A percentile compares a stretch with the other conserved stretches of the same genome.
These are phyloP conservation scores for Capitella teleta DNA, from an alignment of 1,140 invertebrate genomes.

Conservation along the genomic window DNA sequence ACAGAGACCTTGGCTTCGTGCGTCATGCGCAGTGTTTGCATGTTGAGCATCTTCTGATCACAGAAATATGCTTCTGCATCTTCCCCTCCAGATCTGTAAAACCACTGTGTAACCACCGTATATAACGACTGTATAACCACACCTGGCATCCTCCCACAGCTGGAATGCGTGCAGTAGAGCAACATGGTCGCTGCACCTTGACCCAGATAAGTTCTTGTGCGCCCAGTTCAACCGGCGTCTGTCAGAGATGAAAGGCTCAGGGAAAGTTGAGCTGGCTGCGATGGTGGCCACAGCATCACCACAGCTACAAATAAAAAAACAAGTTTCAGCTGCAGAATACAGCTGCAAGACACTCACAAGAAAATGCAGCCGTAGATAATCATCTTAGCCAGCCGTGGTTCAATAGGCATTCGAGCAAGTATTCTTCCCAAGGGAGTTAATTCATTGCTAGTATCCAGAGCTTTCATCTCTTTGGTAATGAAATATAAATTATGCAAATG, in stretches of 20 bases:
- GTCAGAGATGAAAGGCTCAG: constrained; percentile 65
- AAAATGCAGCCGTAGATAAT: constrained; percentile 43
- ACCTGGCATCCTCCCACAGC: constrained; percentile 65
- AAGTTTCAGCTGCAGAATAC: neutral
- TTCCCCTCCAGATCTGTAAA: constrained; percentile 52
- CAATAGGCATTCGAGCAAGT: constrained; percentile 44
- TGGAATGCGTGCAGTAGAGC: constrained; percentile 87
- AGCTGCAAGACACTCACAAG: constrained; percentile 24
- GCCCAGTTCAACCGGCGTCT: constrained; percentile 35
- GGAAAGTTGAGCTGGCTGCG: constrained; percentile 77
- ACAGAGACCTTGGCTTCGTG: constrained; percentile 68
- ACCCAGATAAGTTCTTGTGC: constrained; percentile 57
- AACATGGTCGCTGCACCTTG: constrained; percentile 83
- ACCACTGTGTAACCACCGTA: neutral
- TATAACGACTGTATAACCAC: neutral
- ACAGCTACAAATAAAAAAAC: constrained; percentile 42
- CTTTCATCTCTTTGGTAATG: constrained; percentile 41
- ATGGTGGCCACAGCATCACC: constrained; percentile 83
- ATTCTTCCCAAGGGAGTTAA: constrained; percentile 44
- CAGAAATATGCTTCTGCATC: constrained; percentile 73
- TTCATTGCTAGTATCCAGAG: constrained; percentile 43
- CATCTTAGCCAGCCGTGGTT: constrained; percentile 46
- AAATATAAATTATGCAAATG: neutral
- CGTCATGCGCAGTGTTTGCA: constrained; percentile 77
- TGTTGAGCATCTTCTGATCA: constrained; percentile 75